Evolutionary conservation across 1,140 invertebrate genomes (phyloP), one percentile per base, ranked within the genome.

Genomic region (Littorina saxatilis): DNA sequence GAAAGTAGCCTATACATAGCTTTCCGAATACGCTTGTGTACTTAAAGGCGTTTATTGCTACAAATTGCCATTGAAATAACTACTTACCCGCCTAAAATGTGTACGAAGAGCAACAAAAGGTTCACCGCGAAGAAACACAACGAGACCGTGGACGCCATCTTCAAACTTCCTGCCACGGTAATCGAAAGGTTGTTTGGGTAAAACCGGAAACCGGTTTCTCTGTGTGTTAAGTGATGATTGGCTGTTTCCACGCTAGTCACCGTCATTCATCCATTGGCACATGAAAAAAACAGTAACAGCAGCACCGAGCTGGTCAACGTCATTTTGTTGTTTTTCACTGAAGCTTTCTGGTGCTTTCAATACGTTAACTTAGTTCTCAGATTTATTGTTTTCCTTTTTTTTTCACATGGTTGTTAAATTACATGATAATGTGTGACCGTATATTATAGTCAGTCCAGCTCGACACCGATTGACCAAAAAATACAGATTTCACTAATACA

Each of bases 41-140:
- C n/a, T n/a, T n/a, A n/a, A n/a, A n/a, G n/a, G n/a, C n/a, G n/a
- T n/a, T n/a, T n/a, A n/a, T 50, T 58, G 23, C n/a, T 43, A 27
- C 15, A 29, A 35, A 23, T 50, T 73, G 61, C 47, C 74, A 73
- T 73, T 39, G 79, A 58, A 52, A 7, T 11, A 3, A 11, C 50
- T 63, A 83, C 82, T 79, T 86, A 90, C 89, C 89, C 89, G 50
- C 82, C 89, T 37, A 90, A 58, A 85, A 88, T 84, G 80, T 89
- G 86, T 61, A 87, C 72, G 29, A 88, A 81, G 68, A 89, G 32
- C 40, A 89, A 20, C 43, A 87, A 81, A 81, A 89, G 77, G 72
- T 80, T 86, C 4, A 82, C 40, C n/a, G 68, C 50, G 37, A 88
- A n/a, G 61, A 85, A 63, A 40, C 68, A 73, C 77, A 83, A 84